phyloP scores from a whole-genome alignment of 2,888 invertebrate species.

The Temnothorax ravouxi region DNA sequence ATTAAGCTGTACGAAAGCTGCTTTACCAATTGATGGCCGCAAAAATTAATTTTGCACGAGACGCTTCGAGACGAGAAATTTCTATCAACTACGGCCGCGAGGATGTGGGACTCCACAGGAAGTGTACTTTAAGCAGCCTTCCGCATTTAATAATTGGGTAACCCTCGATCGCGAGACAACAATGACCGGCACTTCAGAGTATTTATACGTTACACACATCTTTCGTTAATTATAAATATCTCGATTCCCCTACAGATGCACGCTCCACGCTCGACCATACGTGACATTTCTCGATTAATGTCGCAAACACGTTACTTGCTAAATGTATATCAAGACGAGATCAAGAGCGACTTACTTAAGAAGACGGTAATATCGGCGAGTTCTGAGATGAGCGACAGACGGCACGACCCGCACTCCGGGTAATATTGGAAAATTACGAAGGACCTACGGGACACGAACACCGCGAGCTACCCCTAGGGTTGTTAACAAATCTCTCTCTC shows the following conservation, averaged over 20 bases:
- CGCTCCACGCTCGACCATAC: background rate
- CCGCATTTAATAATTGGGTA: constrained; percentile 23
- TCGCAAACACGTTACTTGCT: background rate
- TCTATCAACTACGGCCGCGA: constrained; percentile 21
- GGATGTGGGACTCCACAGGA: background rate
- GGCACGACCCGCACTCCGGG: background rate
- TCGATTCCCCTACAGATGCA: background rate
- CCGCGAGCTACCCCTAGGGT: constrained; percentile 2
- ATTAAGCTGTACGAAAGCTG: constrained; percentile 36
- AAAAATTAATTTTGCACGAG: constrained; percentile 54
- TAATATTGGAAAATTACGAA: constrained; percentile 41
- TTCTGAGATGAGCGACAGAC: constrained; percentile 2
- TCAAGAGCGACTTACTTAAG: background rate
- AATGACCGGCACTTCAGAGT: background rate
- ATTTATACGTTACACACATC: background rate
- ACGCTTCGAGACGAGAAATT: constrained; percentile 47
- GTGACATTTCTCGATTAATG: constrained; percentile 2
- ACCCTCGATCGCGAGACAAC: background rate
- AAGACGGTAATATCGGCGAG: background rate
- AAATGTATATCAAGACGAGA: background rate
- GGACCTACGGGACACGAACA: background rate
- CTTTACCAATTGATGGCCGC: constrained; percentile 50
- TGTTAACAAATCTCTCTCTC: constrained; percentile 30
- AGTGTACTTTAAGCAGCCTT: constrained; percentile 34
- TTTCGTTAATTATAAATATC: constrained; percentile 26